Percentiles rank a stretch among this genome's conserved stretches.
These are phyloP conservation scores for Cryptophagus acutangulus DNA, from an alignment of 2,888 invertebrate genomes.

Conservation along the genomic window DNA sequence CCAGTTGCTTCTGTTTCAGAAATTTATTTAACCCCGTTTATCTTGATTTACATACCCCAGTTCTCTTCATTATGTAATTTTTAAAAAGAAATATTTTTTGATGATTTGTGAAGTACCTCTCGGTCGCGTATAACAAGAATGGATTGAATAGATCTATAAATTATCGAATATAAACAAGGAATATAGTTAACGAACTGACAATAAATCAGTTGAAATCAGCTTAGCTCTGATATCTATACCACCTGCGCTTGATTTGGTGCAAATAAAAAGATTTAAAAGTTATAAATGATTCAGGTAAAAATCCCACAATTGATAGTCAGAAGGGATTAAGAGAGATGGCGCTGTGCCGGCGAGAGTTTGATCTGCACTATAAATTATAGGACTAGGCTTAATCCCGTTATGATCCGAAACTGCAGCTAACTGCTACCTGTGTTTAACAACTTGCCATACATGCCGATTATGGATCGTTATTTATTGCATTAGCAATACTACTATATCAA, in stretches of 20 bases:
- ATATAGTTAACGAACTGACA: constrained; percentile 30
- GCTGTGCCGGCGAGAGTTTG: constrained; percentile 25
- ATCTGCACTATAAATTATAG: constrained; percentile 43
- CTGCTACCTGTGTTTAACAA: constrained; percentile 40
- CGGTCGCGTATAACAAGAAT: too few relatives aligned
- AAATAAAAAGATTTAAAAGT: constrained; percentile 43
- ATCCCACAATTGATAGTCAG: constrained; percentile 50
- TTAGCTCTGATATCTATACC: constrained; percentile 32
- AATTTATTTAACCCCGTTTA: too few relatives aligned
- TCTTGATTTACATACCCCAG: too few relatives aligned
- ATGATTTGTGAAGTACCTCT: too few relatives aligned
- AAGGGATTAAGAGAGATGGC: constrained; percentile 44
- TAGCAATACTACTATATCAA: too few relatives aligned
- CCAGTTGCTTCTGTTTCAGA: too few relatives aligned
- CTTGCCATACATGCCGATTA: constrained; percentile 23
- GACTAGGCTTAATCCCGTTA: constrained; percentile 46
- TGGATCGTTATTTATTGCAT: constrained; percentile 20
- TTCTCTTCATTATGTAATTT: too few relatives aligned
- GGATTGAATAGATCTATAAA: too few relatives aligned
- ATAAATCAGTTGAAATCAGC: constrained; percentile 36
- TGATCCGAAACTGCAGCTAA: constrained; percentile 39
- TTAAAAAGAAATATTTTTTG: too few relatives aligned
- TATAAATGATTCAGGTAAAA: constrained; percentile 46
- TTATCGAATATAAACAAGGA: constrained; percentile 34
- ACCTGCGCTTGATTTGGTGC: constrained; percentile 40